These are phyloP conservation scores for Actinemys pallida DNA, from an alignment of 2,113 vertebrate genomes.

Conservation along the genomic window DNA sequence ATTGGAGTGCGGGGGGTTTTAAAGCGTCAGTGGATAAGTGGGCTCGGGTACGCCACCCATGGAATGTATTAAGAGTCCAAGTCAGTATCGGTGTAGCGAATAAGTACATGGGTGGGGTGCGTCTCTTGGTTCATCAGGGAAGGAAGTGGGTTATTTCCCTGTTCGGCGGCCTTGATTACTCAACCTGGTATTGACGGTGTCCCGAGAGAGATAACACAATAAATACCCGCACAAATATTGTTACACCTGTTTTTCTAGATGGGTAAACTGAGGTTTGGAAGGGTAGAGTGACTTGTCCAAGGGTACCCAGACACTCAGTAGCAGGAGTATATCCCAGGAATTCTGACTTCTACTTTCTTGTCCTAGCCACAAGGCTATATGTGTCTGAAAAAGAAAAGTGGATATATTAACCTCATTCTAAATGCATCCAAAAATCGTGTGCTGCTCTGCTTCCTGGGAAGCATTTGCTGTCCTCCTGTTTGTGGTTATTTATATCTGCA, in stretches of 20 bases:
- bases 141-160: too few species aligned
- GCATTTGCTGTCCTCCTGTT: constrained; percentile 15
- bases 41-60: too few species aligned
- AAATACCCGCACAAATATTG: background rate
- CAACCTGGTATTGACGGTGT: too few species aligned
- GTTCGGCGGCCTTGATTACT: too few species aligned
- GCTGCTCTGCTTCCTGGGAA: background rate
- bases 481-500: constrained; percentile 52
- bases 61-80: too few species aligned
- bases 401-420: background rate
- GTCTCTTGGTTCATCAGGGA: too few species aligned
- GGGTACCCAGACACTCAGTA: background rate
- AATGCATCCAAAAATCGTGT: background rate
- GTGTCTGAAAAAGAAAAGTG: background rate
- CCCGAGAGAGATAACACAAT: background rate
- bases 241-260: background rate
- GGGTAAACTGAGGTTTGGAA: background rate
- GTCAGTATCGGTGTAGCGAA: too few species aligned
- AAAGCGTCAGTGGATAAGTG: too few species aligned
- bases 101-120: too few species aligned
- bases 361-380: background rate
- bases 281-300: background rate
- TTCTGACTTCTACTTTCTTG: background rate
- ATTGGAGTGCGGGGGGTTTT: too few species aligned
- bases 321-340: background rate